Conservation (phyloP, 2,113 vertebrate species). For the Macaca mulatta region DNA sequence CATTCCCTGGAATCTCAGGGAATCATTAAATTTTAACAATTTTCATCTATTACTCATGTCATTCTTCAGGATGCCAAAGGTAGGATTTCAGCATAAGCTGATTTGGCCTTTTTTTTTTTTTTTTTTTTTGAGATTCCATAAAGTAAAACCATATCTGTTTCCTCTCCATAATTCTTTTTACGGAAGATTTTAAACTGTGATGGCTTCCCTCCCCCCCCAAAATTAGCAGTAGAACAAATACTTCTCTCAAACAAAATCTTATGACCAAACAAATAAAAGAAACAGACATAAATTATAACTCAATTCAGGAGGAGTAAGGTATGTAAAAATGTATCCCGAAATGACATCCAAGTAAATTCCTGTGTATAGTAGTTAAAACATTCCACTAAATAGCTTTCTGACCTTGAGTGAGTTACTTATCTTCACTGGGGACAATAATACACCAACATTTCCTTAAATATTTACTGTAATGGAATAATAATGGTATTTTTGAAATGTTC, state of each 20-base stretch:
- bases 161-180: background rate
- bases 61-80: background rate
- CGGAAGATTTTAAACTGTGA: background rate
- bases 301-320: slow-evolving; percentile 42
- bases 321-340: slow-evolving; percentile 50
- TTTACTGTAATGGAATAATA: background rate
- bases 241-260: slow-evolving; percentile 49
- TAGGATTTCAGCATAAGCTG: background rate
- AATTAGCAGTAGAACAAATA: slow-evolving; percentile 13
- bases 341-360: slow-evolving; percentile 33
- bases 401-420: slow-evolving; percentile 18
- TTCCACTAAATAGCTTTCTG: slow-evolving; percentile 43
- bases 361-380: background rate
- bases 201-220: background rate
- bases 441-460: background rate
- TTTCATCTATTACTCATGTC: background rate
- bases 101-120: background rate
- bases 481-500: background rate
- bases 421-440: background rate
- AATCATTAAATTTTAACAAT: background rate
- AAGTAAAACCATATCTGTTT: slow-evolving; percentile 24
- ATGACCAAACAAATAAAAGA: slow-evolving; percentile 26
- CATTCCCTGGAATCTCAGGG: background rate
- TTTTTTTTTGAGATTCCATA: background rate
- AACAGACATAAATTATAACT: slow-evolving; percentile 36